Base-by-base conservation (phyloP, 2,113 vertebrate genomes). In the Copsychus sechellarum region DNA sequence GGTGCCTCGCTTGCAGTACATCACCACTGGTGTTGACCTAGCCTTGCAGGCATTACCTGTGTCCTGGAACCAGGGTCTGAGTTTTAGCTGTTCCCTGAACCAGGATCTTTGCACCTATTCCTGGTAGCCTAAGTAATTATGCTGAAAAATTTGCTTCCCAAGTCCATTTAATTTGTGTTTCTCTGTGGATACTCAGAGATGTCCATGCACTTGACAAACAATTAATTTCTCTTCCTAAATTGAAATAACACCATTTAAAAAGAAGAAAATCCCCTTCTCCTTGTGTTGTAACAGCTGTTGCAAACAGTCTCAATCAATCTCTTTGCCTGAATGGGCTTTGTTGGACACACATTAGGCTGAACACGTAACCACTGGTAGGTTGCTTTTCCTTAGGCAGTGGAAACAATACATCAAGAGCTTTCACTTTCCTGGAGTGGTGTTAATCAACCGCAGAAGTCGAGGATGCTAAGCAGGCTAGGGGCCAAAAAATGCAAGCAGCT, bases 401-500 rank as follows among this genome's bases (percentile, higher is more conserved):
- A 93, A 95, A 86, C 76, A 93, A 80, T 65, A 54, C 69, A 96
- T 90, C 57, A 90, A 90, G 96, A 89, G 38, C 88, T 90, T 96
- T 89, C 72, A 62, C 94, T 94, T 90, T 93, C 83, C 73, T 92
- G 81, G 10, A 89, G 85, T 80, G 90, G 90, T 93, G 92, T 82
- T 96, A 97, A 97, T 97, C 92, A 97, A 56, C 25, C 71, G 81
- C 95, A 95, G 90, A 89, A 95, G 76, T 5, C 78, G 86, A 96
- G 77, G 76, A 67, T 42, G 3, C 77, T 86, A 61, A 92, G 81
- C 25, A 86, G 93, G 95, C 95, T 73, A 69, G 60, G 79, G 26
- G 89, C 88, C 83, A 93, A 97, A 94, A 96, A 92, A 90, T 26
- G 79, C 65, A 96, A 95, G 88, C 96, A 96, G 95, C 95, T 95